phyloP scores from a whole-genome alignment of 2,113 vertebrate genomes.

The Chloropsis cyanopogon region DNA sequence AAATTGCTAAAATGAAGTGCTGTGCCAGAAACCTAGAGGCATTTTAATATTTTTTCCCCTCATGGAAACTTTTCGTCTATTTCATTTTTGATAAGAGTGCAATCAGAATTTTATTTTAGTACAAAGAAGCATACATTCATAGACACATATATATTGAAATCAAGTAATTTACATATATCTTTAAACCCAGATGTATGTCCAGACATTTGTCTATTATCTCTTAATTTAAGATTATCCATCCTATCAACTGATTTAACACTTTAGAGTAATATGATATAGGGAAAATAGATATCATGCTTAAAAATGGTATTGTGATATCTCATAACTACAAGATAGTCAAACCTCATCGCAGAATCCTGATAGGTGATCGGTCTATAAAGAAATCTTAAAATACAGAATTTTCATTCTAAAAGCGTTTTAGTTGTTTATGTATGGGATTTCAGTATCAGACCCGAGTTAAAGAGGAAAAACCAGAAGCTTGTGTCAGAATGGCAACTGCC shows the following conservation, averaged over 20 bases:
- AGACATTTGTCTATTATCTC: neutral
- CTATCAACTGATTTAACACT: neutral
- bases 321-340: neutral
- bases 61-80: neutral
- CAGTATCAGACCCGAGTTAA: neutral
- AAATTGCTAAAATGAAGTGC: neutral
- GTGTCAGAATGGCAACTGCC: neutral
- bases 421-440: neutral
- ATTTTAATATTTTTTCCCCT: neutral
- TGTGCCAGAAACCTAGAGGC: neutral
- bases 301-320: fast-evolving
- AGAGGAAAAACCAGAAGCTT: neutral
- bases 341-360: neutral
- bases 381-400: neutral
- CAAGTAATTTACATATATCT: neutral
- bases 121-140: neutral
- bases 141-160: fast-evolving
- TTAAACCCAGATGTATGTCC: neutral
- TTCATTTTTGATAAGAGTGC: neutral
- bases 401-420: neutral
- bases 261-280: fast-evolving
- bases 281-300: neutral
- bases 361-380: neutral
- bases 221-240: neutral
- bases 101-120: neutral